Conservation (phyloP, 2,888 invertebrate genomes). For the Alentia gelatinosa region DNA sequence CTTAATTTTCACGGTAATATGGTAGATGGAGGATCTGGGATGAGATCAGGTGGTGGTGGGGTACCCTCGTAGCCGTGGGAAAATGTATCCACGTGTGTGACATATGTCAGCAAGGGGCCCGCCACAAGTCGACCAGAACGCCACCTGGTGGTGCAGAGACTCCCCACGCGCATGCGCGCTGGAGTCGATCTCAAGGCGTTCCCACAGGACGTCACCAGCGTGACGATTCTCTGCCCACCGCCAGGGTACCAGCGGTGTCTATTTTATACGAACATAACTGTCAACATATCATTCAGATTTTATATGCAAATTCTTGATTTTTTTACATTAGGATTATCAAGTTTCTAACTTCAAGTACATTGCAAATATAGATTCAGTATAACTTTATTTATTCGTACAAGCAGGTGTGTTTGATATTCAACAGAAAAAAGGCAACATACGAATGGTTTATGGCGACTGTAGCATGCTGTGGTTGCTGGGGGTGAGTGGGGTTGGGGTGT, state of each 20-base stretch:
- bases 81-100: constrained; percentile 16
- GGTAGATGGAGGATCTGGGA: no score
- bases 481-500: neutral
- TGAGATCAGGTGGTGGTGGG: neutral
- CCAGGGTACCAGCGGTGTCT: no score
- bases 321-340: no score
- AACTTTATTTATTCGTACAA: no score
- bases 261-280: no score
- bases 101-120: neutral
- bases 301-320: no score
- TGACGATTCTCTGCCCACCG: neutral
- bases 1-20: no score
- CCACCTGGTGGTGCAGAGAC: neutral
- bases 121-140: neutral
- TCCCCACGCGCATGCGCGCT: neutral
- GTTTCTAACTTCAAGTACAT: no score
- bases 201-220: neutral
- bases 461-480: neutral
- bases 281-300: no score
- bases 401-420: no score
- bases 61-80: neutral
- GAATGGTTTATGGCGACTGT: neutral
- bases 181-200: neutral
- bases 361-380: no score
- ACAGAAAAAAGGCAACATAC: neutral